A percentile compares a stretch with the other conserved stretches of the same genome.
Conservation (phyloP, 2,797 vertebrate species). For the Mallotus villosus region DNA sequence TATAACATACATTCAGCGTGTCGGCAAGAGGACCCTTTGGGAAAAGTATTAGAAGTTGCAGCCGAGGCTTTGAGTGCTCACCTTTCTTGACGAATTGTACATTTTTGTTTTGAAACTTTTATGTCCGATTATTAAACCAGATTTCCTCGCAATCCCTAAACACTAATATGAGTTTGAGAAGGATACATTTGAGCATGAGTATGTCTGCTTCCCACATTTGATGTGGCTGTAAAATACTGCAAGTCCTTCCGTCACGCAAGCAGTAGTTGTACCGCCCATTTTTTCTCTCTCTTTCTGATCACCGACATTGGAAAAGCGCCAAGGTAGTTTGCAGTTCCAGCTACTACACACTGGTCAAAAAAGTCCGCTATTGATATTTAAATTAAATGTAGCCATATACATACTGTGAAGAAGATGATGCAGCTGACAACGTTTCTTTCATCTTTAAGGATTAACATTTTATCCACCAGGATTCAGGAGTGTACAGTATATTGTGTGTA, state of each 20-base stretch:
- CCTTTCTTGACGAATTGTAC: constrained; percentile 7
- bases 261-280: background rate
- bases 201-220: background rate
- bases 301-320: too few species aligned
- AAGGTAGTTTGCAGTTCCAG: too few species aligned
- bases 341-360: too few species aligned
- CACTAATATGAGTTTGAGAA: background rate
- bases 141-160: background rate
- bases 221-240: background rate
- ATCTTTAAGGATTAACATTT: too few species aligned
- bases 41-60: background rate
- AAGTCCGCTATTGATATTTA: too few species aligned
- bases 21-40: background rate
- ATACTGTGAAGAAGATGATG: too few species aligned
- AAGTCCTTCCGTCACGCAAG: background rate
- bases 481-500: too few species aligned
- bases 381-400: too few species aligned
- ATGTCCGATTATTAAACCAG: background rate
- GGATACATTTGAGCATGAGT: background rate
- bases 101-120: background rate
- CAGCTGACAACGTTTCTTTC: too few species aligned
- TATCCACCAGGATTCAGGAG: too few species aligned
- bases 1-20: background rate
- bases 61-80: constrained; percentile 6
- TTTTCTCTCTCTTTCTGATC: background rate